phyloP scores from a whole-genome alignment of 2,888 invertebrate genomes.

The Tinea trinotella region DNA sequence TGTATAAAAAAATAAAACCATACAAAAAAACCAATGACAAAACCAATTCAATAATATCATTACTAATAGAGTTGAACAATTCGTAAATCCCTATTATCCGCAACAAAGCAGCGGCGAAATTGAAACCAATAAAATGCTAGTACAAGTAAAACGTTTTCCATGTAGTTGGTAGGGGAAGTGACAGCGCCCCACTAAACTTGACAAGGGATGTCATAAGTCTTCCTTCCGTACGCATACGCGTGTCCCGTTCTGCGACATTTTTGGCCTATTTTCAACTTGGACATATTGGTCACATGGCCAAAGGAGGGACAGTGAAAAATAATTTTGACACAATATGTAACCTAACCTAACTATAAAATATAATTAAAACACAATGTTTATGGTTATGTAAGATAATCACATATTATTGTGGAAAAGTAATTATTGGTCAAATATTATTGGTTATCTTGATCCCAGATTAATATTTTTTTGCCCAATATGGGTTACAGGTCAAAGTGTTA shows the following conservation, averaged over 20 bases:
- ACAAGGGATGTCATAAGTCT: slow-evolving; percentile 70
- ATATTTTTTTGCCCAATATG: too few relatives aligned
- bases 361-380: too few relatives aligned
- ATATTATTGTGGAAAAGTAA: too few relatives aligned
- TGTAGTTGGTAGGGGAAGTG: slow-evolving; percentile 36
- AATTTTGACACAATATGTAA: too few relatives aligned
- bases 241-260: slow-evolving; percentile 13
- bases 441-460: too few relatives aligned
- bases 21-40: background rate
- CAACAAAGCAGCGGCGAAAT: slow-evolving; percentile 56
- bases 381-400: too few relatives aligned
- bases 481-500: too few relatives aligned
- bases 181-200: slow-evolving; percentile 38
- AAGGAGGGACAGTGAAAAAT: too few relatives aligned
- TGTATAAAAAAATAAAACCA: too few relatives aligned
- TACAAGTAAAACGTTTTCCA: slow-evolving; percentile 60
- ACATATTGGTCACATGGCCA: background rate
- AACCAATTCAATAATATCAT: background rate
- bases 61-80: background rate
- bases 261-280: background rate
- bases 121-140: slow-evolving; percentile 67
- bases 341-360: too few relatives aligned
- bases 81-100: slow-evolving; percentile 34
- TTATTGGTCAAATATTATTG: too few relatives aligned
- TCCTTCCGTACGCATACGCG: slow-evolving; percentile 30